These are phyloP conservation scores for Onychostruthus taczanowskii DNA, from an alignment of 2,113 vertebrate genomes.

Conservation along the genomic window DNA sequence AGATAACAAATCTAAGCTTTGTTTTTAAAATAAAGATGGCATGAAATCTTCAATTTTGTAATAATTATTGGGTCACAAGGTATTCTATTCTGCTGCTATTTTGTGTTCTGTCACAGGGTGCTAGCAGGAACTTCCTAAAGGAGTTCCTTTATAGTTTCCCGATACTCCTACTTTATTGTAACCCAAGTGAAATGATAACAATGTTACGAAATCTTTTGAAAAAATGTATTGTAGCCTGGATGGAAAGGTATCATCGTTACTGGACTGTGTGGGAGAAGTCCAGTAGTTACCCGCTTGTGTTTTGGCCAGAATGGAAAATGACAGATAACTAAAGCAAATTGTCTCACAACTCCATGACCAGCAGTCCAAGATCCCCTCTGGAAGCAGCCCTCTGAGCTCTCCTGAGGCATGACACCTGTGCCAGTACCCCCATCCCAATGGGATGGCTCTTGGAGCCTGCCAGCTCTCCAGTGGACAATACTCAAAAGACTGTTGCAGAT, in stretches of 20 bases:
- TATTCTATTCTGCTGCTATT: not conserved
- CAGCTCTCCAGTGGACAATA: not conserved
- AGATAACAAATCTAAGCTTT: not conserved
- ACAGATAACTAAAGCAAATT: not conserved
- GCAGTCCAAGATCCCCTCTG: not conserved
- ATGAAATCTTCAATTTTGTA: not conserved
- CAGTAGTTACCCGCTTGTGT: too few species aligned
- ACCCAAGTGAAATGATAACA: not conserved
- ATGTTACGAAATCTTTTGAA: not conserved
- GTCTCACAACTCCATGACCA: rapidly evolving
- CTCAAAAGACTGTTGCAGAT: too few species aligned
- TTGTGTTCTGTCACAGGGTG: not conserved
- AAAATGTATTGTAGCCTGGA: not conserved
- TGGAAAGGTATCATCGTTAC: not conserved
- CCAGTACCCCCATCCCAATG: not conserved
- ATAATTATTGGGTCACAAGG: not conserved
- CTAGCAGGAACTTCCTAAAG: not conserved
- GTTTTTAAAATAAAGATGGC: not conserved
- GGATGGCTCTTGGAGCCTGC: not conserved
- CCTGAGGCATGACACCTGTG: rapidly evolving
- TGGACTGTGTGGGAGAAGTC: not conserved
- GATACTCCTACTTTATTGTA: not conserved
- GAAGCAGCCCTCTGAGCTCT: not conserved
- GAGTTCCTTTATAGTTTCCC: not conserved
- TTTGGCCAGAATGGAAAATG: not conserved